These are phyloP conservation scores for Aegypius monachus DNA, from an alignment of 2,113 vertebrate genomes.

Conservation along the genomic window DNA sequence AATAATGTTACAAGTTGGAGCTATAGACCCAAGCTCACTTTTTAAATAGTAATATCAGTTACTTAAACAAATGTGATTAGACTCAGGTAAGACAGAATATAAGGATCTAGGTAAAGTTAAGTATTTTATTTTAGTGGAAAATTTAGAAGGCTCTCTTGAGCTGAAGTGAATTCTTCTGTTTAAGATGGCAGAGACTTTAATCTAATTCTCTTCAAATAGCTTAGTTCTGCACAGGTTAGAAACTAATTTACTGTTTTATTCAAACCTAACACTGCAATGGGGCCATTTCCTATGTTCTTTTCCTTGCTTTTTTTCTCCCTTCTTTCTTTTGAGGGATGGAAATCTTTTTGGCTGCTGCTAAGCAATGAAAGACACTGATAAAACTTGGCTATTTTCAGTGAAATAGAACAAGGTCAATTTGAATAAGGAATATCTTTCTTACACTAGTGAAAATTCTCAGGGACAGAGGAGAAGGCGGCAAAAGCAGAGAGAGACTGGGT, in stretches of 20 bases:
- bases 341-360: not conserved
- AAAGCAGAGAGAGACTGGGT: not conserved
- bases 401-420: constrained; percentile 23
- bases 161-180: not conserved
- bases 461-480: not conserved
- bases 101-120: not conserved
- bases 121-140: not conserved
- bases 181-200: not conserved
- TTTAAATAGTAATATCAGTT: not conserved
- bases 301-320: not conserved
- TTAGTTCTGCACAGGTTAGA: not conserved
- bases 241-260: not conserved
- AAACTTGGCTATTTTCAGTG: not conserved
- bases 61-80: not conserved
- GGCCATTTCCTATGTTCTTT: not conserved
- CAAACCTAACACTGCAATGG: not conserved
- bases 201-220: not conserved
- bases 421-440: not conserved
- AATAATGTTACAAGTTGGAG: not conserved
- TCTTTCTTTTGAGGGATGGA: not conserved
- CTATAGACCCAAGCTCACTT: not conserved
- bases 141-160: not conserved
- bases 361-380: not conserved
- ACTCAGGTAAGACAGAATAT: not conserved
- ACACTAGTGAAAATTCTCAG: not conserved